These are phyloP conservation scores for Orcinus orca DNA, from an alignment of 2,113 vertebrate genomes.

Conservation along the genomic window DNA sequence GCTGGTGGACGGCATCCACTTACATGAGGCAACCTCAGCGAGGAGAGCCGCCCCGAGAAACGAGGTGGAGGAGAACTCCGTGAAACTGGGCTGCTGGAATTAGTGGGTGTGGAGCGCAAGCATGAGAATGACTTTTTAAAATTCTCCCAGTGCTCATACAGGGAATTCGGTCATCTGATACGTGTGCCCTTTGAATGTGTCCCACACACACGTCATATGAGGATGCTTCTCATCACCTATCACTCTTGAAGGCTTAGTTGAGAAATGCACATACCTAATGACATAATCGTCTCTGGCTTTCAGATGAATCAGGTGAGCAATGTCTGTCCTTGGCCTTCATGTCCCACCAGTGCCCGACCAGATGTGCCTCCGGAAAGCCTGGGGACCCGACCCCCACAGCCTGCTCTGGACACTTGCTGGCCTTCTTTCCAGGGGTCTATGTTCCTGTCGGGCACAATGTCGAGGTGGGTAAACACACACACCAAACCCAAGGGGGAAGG, in stretches of 20 bases:
- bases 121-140: background rate
- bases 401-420: background rate
- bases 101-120: background rate
- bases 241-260: background rate
- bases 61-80: background rate
- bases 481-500: background rate
- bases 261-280: background rate
- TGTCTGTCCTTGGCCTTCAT: background rate
- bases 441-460: background rate
- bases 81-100: background rate
- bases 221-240: background rate
- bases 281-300: background rate
- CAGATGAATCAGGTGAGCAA: background rate
- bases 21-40: background rate
- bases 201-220: background rate
- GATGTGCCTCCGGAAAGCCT: background rate
- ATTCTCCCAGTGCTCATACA: background rate
- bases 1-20: background rate
- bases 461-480: background rate
- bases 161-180: background rate
- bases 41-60: background rate
- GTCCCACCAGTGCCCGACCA: background rate
- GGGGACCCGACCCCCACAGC: background rate
- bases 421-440: background rate
- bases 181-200: background rate